A percentile compares a stretch with the other conserved stretches of the same genome.
These are phyloP conservation scores for Scaptomyza polygonia DNA, from an alignment of 2,888 invertebrate species.

Conservation along the genomic window DNA sequence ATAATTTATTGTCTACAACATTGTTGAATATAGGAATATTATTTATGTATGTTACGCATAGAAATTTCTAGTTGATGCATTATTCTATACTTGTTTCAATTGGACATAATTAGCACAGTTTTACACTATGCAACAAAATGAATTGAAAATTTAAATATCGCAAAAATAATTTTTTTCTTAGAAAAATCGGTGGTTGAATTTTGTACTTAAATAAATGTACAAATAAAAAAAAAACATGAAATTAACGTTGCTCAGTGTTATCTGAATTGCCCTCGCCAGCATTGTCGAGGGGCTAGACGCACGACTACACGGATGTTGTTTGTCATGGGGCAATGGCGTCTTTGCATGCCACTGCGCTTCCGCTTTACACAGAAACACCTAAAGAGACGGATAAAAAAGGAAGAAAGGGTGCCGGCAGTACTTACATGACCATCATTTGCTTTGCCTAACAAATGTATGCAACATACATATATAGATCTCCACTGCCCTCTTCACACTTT, in stretches of 20 bases:
- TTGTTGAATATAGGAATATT: too few relatives aligned
- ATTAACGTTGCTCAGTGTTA: neutral
- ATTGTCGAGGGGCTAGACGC: constrained; percentile 46
- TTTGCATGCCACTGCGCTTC: constrained; percentile 71
- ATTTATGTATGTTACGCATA: too few relatives aligned
- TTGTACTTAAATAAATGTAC: too few relatives aligned
- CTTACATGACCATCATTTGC: constrained; percentile 30
- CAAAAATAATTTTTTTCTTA: too few relatives aligned
- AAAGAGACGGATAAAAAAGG: too few relatives aligned
- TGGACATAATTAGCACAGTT: neutral
- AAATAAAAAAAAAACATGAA: too few relatives aligned
- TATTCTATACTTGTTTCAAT: neutral
- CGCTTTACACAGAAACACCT: constrained; percentile 41
- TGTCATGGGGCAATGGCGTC: constrained; percentile 68
- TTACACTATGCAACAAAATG: too few relatives aligned
- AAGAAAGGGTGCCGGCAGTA: neutral
- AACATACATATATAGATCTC: constrained; percentile 15
- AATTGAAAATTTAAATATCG: too few relatives aligned
- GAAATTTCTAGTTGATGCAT: too few relatives aligned
- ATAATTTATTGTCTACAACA: too few relatives aligned
- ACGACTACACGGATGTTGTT: constrained; percentile 47
- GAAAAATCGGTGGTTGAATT: too few relatives aligned
- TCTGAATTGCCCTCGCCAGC: neutral
- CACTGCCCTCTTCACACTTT: neutral
- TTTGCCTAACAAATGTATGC: constrained; percentile 38